Evolutionary conservation across 2,888 invertebrate genomes (phyloP).

Genomic region (Mesorhabditis belari): DNA sequence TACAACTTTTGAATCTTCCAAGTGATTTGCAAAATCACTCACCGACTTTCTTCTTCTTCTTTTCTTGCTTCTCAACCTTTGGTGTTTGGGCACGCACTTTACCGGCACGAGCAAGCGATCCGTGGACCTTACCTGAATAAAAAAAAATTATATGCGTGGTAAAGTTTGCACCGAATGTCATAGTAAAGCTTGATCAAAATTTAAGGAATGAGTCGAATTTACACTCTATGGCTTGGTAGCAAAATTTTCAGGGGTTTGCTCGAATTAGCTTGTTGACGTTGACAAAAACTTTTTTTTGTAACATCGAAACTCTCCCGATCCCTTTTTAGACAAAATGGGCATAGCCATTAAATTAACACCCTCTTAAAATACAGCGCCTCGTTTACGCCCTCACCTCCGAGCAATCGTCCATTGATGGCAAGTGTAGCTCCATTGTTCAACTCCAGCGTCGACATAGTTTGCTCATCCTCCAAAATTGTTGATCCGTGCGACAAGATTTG

Average conservation of each 20-base stretch:
- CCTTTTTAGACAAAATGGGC: no score
- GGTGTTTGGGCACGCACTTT: conserved; percentile 99
- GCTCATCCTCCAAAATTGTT: conserved; percentile 35
- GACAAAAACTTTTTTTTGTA: no score
- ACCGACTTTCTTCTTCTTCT: conserved; percentile 76
- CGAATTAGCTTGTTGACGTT: no score
- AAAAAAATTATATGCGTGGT: no score
- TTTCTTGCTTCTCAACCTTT: conserved; percentile 93
- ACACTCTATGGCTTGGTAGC: no score
- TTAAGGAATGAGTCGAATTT: no score
- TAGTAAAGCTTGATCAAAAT: not conserved
- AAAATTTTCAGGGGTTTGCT: no score
- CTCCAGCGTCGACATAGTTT: conserved; percentile 28
- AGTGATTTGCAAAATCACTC: conserved; percentile 3
- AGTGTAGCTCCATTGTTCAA: conserved; percentile 38
- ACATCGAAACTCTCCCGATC: no score
- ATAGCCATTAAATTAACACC: no score
- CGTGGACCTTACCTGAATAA: conserved; percentile 83
- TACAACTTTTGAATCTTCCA: not conserved
- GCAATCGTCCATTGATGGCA: conserved; percentile 42
- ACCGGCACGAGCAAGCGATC: conserved; percentile 98
- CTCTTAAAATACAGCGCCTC: no score
- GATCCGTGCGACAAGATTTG: conserved; percentile 28
- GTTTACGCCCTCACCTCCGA: conserved; percentile 37
- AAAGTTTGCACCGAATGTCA: no score